Conservation (phyloP, 2,888 invertebrate genomes). For the Platypus cylindrus region DNA sequence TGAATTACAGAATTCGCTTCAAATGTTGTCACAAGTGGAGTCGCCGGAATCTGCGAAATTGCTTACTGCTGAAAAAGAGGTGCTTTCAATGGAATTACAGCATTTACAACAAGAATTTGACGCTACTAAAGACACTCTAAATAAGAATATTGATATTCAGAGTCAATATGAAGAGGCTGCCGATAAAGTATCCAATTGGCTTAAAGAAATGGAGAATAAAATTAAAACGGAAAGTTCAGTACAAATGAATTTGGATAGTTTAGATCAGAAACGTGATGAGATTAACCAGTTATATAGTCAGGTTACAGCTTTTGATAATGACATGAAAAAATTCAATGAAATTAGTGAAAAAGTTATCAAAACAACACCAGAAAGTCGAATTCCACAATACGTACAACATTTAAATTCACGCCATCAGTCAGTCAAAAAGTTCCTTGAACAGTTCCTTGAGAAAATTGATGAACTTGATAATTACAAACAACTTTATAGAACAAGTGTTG, state of each 20-base stretch:
- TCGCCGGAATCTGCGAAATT: slow-evolving; percentile 54
- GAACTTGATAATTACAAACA: slow-evolving; percentile 58
- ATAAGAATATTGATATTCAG: slow-evolving; percentile 64
- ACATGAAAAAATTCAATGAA: slow-evolving; percentile 52
- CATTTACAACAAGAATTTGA: slow-evolving; percentile 54
- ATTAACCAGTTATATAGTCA: slow-evolving; percentile 49
- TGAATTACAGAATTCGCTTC: slow-evolving; percentile 58
- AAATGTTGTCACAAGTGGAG: slow-evolving; percentile 60
- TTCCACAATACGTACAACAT: slow-evolving; percentile 68
- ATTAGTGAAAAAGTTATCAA: slow-evolving; percentile 60
- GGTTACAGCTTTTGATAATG: slow-evolving; percentile 49
- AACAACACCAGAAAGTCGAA: slow-evolving; percentile 71
- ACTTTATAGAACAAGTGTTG: slow-evolving; percentile 51
- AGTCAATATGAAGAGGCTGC: slow-evolving; percentile 66
- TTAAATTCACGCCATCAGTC: slow-evolving; percentile 64
- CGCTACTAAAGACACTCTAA: slow-evolving; percentile 53
- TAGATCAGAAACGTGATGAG: slow-evolving; percentile 57
- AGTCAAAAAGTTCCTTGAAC: slow-evolving; percentile 55
- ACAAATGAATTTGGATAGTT: slow-evolving; percentile 53
- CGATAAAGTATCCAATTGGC: slow-evolving; percentile 61
- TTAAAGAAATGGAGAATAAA: slow-evolving; percentile 66
- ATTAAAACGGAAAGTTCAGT: slow-evolving; percentile 61
- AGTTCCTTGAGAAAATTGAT: slow-evolving; percentile 57
- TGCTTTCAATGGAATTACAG: slow-evolving; percentile 57
- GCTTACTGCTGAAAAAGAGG: slow-evolving; percentile 55